phyloP scores from a whole-genome alignment of 2,797 vertebrate species.

The Acanthurus leucopareius region DNA sequence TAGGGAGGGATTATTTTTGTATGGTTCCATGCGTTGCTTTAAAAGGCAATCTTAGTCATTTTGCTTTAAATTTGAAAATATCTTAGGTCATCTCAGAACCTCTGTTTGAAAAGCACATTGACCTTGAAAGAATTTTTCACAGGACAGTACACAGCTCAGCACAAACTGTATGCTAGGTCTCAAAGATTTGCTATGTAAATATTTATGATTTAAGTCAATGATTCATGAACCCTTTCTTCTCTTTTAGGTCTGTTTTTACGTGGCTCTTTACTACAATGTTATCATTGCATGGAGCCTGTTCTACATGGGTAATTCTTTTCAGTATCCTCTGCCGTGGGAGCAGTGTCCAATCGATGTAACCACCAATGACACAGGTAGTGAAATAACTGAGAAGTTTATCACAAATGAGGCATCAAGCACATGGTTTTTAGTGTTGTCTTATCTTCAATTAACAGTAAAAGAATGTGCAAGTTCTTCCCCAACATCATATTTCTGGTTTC shows the following conservation, averaged over 20 bases:
- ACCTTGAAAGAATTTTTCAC: conserved; percentile 20
- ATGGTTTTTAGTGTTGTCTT: conserved; percentile 10
- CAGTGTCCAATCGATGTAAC: conserved; percentile 81
- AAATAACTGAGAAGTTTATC: neutral
- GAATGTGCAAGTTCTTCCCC: conserved; percentile 86
- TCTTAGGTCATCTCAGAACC: neutral
- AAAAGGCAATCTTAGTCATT: too few relatives aligned
- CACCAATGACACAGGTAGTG: conserved; percentile 83
- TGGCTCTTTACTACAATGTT: conserved; percentile 91
- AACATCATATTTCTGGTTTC: conserved; percentile 91
- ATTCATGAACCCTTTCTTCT: conserved; percentile 30
- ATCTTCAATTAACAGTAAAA: conserved; percentile 74
- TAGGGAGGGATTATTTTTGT: too few relatives aligned
- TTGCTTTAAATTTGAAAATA: neutral
- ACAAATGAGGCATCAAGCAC: neutral
- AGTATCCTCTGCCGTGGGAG: conserved; percentile 86
- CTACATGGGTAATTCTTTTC: conserved; percentile 90
- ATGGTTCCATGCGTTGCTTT: too few relatives aligned
- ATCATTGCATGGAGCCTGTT: conserved; percentile 92
- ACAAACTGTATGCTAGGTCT: conserved; percentile 8
- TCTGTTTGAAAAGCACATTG: conserved; percentile 7
- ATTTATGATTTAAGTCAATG: conserved; percentile 26
- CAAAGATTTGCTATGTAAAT: conserved; percentile 29
- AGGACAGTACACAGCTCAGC: neutral
- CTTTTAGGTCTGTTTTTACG: conserved; percentile 89